A percentile compares a stretch with the other conserved stretches of the same genome.
Conservation (phyloP, 2,797 vertebrate species). For the Danio aesculapii region DNA sequence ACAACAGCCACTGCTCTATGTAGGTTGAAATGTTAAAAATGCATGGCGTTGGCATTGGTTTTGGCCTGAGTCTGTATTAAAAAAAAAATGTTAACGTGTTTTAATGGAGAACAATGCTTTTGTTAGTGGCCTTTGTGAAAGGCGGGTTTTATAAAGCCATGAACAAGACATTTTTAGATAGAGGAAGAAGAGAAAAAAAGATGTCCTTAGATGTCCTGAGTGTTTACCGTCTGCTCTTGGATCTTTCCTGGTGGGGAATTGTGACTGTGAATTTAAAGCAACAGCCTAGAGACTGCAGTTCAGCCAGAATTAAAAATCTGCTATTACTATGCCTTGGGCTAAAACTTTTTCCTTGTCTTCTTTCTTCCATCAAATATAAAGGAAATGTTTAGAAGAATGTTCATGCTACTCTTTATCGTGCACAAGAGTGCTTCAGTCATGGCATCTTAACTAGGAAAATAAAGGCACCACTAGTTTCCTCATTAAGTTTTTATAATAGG, state of each 20-base stretch:
- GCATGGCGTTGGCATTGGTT: constrained; percentile 68
- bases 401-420: not conserved
- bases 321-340: not conserved
- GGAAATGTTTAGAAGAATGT: not conserved
- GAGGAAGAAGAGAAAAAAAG: constrained; percentile 67
- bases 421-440: no score
- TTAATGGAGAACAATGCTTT: constrained; percentile 50
- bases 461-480: no score
- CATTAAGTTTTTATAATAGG: no score
- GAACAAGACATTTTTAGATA: constrained; percentile 63
- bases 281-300: not conserved
- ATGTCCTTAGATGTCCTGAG: constrained; percentile 57
- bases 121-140: constrained; percentile 66
- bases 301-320: not conserved
- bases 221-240: constrained; percentile 64
- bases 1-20: constrained; percentile 61
- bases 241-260: constrained; percentile 65
- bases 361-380: not conserved
- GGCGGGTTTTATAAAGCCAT: constrained; percentile 78
- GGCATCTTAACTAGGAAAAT: no score
- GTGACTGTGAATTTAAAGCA: constrained; percentile 50
- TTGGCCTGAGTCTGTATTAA: constrained; percentile 54
- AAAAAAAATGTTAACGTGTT: constrained; percentile 55
- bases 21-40: constrained; percentile 62
- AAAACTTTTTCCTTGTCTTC: not conserved